Evolutionary conservation across 2,797 vertebrate species (phyloP).

Genomic region (Sarcophilus harrisii): DNA sequence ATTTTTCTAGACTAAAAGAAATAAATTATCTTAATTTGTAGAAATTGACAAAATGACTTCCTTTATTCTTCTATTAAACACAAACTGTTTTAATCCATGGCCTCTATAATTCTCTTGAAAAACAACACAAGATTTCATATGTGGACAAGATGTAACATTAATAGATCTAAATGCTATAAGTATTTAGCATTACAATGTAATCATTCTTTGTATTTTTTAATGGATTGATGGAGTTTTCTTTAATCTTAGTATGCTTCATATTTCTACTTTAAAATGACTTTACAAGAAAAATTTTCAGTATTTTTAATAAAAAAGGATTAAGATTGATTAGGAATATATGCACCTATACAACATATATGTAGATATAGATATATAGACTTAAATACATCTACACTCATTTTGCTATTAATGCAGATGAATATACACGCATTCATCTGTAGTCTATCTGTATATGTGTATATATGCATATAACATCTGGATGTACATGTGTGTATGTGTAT

Average conservation of each 20-base stretch:
- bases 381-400: background rate
- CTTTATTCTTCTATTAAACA: background rate
- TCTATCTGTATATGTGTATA: too few species aligned
- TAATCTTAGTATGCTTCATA: background rate
- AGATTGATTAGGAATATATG: background rate
- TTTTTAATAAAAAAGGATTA: background rate
- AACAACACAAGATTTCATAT: background rate
- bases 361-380: background rate
- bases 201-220: background rate
- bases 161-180: background rate
- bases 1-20: background rate
- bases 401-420: background rate
- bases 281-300: background rate
- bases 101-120: background rate
- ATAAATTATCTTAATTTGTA: background rate
- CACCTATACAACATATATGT: background rate
- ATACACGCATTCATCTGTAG: too few species aligned
- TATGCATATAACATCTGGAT: too few species aligned
- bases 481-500: too few species aligned
- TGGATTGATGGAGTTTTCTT: background rate
- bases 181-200: background rate
- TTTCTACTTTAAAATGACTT: background rate
- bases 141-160: background rate
- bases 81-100: conserved; percentile 6
- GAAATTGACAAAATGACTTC: background rate